Evolutionary conservation across 2,797 vertebrate species (phyloP), one percentile per base, ranked within the genome.

Genomic region (Sebastes nivosus): DNA sequence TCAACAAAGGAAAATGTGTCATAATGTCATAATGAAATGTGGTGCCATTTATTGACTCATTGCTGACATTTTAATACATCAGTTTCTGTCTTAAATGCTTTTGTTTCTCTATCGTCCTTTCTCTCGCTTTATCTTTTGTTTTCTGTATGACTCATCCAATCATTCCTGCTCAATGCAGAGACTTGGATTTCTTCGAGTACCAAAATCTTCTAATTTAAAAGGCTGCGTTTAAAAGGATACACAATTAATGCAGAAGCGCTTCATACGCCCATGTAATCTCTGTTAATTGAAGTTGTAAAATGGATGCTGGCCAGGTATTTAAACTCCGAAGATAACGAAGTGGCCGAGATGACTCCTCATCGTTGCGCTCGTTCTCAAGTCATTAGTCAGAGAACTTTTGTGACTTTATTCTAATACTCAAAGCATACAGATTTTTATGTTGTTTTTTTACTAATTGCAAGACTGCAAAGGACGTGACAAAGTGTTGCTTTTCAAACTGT

Each of bases 281-380:
- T 75, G 27, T 74, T 83, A 84, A 91, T 79, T 79, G 36, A 86
- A 84, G 54, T 77, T 80, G 86, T 67, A 16, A 80, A 88, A 88
- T 84, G 46, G 18, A 50, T 81, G 66, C 68, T 71, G 67, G 82
- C 91, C 79, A 83, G 72, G 73, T 50, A 75, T 92, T 90, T 87
- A 75, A 79, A 88, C 58, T 74, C 25, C 8, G 65, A 73, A 79
- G 64, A 85, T 85, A 77, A 67, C 50, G 61, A 63, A 52, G 38
- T 50, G 61, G 18, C 60, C 38, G 64, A 71, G 69, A 85, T 68
- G 61, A 77, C 61, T 70, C 16, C 55, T 80, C 57, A 22, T 18
- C 30, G 77, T 72, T 27, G 4, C 55, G 22, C 65, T 85, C 61
- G 59, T 72, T 67, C 46, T 67, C 16, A 52, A 82, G 60, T 82